Evolutionary conservation across 2,113 vertebrate species (phyloP).

Genomic region (Rhodinocichla rosea): DNA sequence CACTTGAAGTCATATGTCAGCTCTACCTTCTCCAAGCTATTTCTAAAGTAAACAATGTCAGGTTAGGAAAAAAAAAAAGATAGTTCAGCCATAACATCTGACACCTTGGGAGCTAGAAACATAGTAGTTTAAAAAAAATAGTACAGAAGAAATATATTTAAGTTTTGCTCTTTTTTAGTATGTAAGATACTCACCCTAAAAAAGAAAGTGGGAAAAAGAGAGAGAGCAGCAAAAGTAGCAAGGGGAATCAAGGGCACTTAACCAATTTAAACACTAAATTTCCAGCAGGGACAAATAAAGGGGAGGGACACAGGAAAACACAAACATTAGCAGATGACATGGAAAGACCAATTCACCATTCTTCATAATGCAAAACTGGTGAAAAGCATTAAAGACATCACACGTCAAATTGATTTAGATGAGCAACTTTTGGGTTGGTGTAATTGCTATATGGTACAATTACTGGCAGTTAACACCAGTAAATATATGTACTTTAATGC

Average conservation of each 20-base stretch:
- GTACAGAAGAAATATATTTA: neutral
- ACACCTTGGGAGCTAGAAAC: neutral
- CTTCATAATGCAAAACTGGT: neutral
- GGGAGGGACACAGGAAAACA: neutral
- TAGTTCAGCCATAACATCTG: neutral
- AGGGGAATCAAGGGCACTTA: neutral
- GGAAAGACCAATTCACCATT: neutral
- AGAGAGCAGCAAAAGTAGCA: neutral
- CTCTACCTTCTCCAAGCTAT: neutral
- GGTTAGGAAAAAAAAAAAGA: neutral
- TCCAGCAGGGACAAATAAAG: neutral
- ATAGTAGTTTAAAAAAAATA: neutral
- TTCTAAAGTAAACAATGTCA: constrained; percentile 9
- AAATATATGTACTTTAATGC: neutral
- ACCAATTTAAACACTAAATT: neutral
- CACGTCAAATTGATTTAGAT: neutral
- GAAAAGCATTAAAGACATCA: neutral
- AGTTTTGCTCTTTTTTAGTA: neutral
- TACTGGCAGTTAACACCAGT: neutral
- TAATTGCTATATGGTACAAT: neutral
- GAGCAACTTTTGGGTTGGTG: neutral
- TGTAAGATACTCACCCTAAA: neutral
- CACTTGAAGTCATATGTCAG: neutral
- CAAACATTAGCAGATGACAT: neutral
- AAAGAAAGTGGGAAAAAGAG: neutral